phyloP scores from a whole-genome alignment of 2,113 vertebrate genomes.

The Sphyrna mokarran region DNA sequence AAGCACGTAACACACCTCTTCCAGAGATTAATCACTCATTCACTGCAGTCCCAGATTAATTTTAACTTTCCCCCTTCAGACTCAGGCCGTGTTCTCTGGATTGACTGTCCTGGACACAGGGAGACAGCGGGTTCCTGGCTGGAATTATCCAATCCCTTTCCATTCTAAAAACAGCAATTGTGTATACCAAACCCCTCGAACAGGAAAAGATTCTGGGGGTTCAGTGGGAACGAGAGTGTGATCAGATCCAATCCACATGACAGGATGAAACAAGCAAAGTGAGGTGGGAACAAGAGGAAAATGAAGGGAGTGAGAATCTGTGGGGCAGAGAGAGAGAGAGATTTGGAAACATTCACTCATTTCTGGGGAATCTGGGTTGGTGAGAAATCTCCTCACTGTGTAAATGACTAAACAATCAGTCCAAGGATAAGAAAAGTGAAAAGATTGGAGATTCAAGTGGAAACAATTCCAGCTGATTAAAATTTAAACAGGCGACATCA shows the following conservation, averaged over 20 bases:
- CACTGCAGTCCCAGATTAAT: not conserved
- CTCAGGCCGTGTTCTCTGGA: not conserved
- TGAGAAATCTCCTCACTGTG: not conserved
- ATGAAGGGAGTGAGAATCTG: not conserved
- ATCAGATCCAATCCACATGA: not conserved
- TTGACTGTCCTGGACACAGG: not conserved
- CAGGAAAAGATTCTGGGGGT: not conserved
- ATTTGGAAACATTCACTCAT: not conserved
- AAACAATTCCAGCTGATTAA: constrained; percentile 1
- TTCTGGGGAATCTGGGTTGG: not conserved
- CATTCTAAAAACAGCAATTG: not conserved
- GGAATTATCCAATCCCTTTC: not conserved
- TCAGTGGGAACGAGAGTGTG: not conserved
- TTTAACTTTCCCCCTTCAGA: not conserved
- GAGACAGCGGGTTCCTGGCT: not conserved
- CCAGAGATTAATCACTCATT: not conserved
- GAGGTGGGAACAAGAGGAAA: not conserved
- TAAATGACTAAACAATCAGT: not conserved
- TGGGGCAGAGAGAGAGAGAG: not conserved
- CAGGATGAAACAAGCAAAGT: not conserved
- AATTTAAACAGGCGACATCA: not conserved
- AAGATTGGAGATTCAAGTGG: constrained; percentile 5
- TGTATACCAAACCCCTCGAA: not conserved
- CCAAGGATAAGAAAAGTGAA: not conserved
- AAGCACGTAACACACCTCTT: not conserved